Evolutionary conservation across 2,888 invertebrate genomes (phyloP), one percentile per base, ranked within the genome.

Genomic region (Lissonota sp.): DNA sequence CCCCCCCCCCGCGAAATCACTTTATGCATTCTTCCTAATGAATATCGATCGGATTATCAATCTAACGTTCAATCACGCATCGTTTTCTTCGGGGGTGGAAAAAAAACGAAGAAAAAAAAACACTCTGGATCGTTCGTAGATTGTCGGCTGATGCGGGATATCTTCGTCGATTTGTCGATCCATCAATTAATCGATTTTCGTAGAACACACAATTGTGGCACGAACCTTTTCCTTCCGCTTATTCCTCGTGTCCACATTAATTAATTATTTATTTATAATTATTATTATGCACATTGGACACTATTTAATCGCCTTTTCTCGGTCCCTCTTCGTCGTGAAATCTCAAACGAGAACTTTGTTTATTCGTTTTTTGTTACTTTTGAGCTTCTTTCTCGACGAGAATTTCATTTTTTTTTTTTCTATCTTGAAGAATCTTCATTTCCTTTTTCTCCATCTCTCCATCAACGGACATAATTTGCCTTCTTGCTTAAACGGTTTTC

Each of bases 241-340:
- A 26, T 26, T 26, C 26, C 26, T 26, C 73, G 46, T 73, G 57
- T 66, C 63, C 63, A 70, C 58, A 60, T 75, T 67, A 37, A 51
- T 60, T 39, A 39, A 58, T 72, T 70, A 40, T 14, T 57, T 60
- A 12, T 14, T 44, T 70, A 63, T 77, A 62, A 42, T 75, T 67
- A 64, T 75, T 71, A 74, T 82, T 79, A 79, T 82, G 77, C 73
- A 81, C 79, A 75, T 55, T 60, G 70, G 70, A 77, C 71, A 82
- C 79, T 72, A 51, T 60, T 55, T 66, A 70, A 49, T 46, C 40
- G 49, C 26, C 26, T 10, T 66, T 12, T 6, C n/a, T 79, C 62
- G 6, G 67, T 76, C 69, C 46, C 63, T 81, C 44, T 80, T 62
- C 44, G 37, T 40, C 46, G 37, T 7, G 26, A 37, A 62, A 76